phyloP scores from a whole-genome alignment of 1,140 invertebrate genomes.

The Drosophila cardini region DNA sequence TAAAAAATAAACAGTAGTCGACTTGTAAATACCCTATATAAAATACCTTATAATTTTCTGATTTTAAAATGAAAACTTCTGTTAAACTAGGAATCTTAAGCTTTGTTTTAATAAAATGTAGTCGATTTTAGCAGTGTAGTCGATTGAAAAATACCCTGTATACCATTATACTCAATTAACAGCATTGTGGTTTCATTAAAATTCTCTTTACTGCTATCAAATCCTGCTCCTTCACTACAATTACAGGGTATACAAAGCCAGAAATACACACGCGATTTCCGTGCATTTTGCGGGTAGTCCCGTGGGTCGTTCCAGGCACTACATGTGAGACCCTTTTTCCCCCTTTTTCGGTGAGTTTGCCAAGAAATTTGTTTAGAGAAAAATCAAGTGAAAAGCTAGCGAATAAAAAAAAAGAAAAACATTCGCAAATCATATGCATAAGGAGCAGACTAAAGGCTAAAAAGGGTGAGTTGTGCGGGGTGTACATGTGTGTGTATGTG shows the following conservation, averaged over 20 bases:
- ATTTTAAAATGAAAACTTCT: too few relatives aligned
- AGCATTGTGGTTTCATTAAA: background rate
- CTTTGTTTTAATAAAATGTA: too few relatives aligned
- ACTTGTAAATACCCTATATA: background rate
- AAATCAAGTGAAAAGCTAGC: slow-evolving; percentile 71
- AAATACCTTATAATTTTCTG: background rate
- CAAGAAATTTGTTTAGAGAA: slow-evolving; percentile 64
- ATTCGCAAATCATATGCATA: slow-evolving; percentile 72
- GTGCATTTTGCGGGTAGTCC: slow-evolving; percentile 37
- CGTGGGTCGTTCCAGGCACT: slow-evolving; percentile 28
- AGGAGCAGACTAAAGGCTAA: slow-evolving; percentile 13
- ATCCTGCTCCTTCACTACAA: background rate
- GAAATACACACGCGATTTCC: slow-evolving; percentile 72
- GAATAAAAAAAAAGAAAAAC: slow-evolving; percentile 52
- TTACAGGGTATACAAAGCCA: slow-evolving; percentile 26
- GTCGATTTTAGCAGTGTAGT: background rate
- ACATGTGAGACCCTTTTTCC: slow-evolving; percentile 63
- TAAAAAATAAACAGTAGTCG: background rate
- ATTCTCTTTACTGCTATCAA: too few relatives aligned
- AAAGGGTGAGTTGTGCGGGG: slow-evolving; percentile 4
- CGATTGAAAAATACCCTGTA: slow-evolving; percentile 1
- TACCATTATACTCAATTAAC: background rate
- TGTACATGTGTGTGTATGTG: slow-evolving; percentile 12
- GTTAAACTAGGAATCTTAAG: too few relatives aligned
- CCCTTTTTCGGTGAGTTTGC: slow-evolving; percentile 55